Conservation (phyloP, 2,888 invertebrate species). For the Aplocera efformata region DNA sequence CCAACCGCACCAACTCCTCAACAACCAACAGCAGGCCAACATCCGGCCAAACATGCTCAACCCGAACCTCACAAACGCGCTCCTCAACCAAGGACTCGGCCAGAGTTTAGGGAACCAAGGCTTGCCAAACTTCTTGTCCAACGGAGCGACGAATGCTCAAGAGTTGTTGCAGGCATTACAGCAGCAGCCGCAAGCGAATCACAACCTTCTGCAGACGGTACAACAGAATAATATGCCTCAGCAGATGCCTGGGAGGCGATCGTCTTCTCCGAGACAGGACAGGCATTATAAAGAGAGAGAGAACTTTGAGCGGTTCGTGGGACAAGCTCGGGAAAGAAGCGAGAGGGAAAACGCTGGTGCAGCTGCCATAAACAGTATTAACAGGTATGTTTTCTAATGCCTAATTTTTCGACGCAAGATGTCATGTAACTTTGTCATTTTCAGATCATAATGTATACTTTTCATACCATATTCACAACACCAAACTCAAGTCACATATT, state of each 20-base stretch:
- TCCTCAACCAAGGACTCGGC: slow-evolving; percentile 80
- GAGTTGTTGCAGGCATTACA: slow-evolving; percentile 88
- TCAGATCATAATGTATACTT: no score
- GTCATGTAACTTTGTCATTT: no score
- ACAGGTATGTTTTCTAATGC: slow-evolving; percentile 70
- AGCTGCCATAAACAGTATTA: slow-evolving; percentile 83
- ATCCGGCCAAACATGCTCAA: slow-evolving; percentile 77
- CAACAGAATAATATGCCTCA: slow-evolving; percentile 73
- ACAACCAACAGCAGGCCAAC: slow-evolving; percentile 73
- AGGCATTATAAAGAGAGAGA: slow-evolving; percentile 76
- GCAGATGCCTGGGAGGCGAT: slow-evolving; percentile 73
- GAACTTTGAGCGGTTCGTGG: slow-evolving; percentile 66
- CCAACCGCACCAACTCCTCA: slow-evolving; percentile 84
- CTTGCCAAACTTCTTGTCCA: slow-evolving; percentile 86
- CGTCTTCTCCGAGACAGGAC: slow-evolving; percentile 69
- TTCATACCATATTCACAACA: no score
- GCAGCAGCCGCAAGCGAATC: slow-evolving; percentile 69
- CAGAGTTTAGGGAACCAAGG: slow-evolving; percentile 81
- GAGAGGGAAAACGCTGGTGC: slow-evolving; percentile 77
- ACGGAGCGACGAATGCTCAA: slow-evolving; percentile 84
- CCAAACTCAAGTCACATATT: no score
- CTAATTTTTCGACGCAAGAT: no score
- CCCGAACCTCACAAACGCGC: slow-evolving; percentile 83
- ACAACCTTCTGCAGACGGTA: slow-evolving; percentile 71
- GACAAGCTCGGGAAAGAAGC: slow-evolving; percentile 74